Base-by-base conservation (phyloP, 2,797 vertebrate genomes). In the Rhodeus uyekii region DNA sequence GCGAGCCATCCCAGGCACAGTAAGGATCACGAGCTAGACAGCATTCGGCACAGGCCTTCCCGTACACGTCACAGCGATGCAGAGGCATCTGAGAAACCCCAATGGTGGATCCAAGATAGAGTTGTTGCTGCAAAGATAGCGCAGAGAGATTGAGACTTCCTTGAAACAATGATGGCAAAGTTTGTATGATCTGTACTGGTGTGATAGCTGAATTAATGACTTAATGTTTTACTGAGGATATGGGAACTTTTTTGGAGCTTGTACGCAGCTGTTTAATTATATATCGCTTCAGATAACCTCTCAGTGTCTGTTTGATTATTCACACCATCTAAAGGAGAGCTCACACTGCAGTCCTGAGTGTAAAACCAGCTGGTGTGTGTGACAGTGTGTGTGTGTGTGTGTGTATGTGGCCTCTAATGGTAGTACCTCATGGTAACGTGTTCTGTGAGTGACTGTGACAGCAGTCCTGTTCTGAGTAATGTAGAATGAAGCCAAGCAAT, bases 21-120 rank as follows among this genome's bases (percentile, higher is more conserved):
- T 99, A 99, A 18, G 98, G 98, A 90, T 99, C 98, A 83, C 97
- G 93, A 0, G 98, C 98, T 29, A 99, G 95, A 90, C 98, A 99
- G 86, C 98, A 99, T 88, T 99, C 98, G 0, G 98, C 98, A 32
- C 98, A 99, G 42, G 98, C 98, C 90, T 97, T 97, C 68, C 98
- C 98, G 5, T 99, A 99, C 81, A 98, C 91, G 73, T 98, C 97
- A 81, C 98, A 99, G 53, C 98, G 96, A 89, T 99, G 98, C 77
- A 99, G 89, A 14, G 98, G 96, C 87, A 99, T 96, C 93, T 99
- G 98, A 76, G 97, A 97, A 2, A 99, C 92, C 0, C 98, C 98
- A 0, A 95, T 91, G 32, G 94, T 89, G 3, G 98, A 99, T 65
- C 98, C 98, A 36, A 99, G 88, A 86, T 99, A 99, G 42, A 99